A percentile compares a stretch with the other conserved stretches of the same genome.
Evolutionary conservation across 2,888 invertebrate genomes (phyloP).

Genomic region (Protophormia terraenovae): DNA sequence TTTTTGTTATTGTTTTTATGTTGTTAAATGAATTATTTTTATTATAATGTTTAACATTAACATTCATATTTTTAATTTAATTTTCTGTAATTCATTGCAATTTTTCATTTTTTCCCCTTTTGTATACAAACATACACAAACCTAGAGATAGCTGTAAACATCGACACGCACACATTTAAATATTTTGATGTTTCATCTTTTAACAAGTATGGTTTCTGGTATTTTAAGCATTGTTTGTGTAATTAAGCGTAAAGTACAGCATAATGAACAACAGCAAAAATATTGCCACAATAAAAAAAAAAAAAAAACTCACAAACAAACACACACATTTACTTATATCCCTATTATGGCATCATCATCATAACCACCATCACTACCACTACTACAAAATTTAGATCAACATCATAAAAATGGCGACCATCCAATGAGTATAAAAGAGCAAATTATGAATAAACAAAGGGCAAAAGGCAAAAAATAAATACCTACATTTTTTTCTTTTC

Average conservation of each 20-base stretch:
- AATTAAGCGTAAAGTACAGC: constrained; percentile 61
- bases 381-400: constrained; percentile 23
- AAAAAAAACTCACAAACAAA: background rate
- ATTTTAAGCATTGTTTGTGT: constrained; percentile 55
- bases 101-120: constrained; percentile 20
- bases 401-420: constrained; percentile 26
- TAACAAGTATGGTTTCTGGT: constrained; percentile 37
- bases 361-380: background rate
- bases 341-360: background rate
- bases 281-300: background rate
- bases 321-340: background rate
- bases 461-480: constrained; percentile 2
- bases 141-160: background rate
- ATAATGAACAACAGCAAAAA: constrained; percentile 48
- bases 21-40: constrained; percentile 4
- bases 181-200: constrained; percentile 55
- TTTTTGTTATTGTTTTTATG: background rate
- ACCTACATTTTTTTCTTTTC: background rate
- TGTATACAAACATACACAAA: background rate
- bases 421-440: background rate
- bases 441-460: constrained; percentile 10
- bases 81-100: constrained; percentile 47
- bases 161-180: background rate
- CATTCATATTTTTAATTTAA: constrained; percentile 49
- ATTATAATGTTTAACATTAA: constrained; percentile 19